Evolutionary conservation across 2,888 invertebrate genomes (phyloP).

Genomic region (Scelioninae gen. 2): DNA sequence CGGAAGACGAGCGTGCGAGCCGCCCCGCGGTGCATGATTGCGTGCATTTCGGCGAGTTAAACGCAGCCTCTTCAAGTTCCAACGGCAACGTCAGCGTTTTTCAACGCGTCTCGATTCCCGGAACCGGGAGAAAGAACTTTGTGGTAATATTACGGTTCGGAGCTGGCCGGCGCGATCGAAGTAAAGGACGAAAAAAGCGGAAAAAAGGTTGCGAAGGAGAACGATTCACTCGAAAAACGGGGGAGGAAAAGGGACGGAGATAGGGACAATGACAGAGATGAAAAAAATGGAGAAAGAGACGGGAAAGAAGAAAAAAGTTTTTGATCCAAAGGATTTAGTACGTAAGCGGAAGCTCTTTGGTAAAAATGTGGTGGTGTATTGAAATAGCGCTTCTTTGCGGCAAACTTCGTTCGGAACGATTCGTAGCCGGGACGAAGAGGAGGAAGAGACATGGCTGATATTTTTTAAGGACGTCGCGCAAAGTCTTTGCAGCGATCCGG

Average conservation of each 20-base stretch:
- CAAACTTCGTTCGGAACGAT: slow-evolving; percentile 36
- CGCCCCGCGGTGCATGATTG: slow-evolving; percentile 57
- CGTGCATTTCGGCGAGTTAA: slow-evolving; percentile 58
- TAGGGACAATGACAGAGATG: slow-evolving; percentile 14
- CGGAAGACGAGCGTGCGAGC: slow-evolving; percentile 37
- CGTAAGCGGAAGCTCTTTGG: slow-evolving; percentile 51
- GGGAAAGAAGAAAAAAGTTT: slow-evolving; percentile 9
- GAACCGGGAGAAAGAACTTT: slow-evolving; percentile 47
- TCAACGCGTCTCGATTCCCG: slow-evolving; percentile 38
- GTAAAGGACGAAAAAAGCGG: slow-evolving; percentile 5
- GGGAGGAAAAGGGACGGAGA: background rate
- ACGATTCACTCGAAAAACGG: too few species aligned
- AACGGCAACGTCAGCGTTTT: slow-evolving; percentile 61
- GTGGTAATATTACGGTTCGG: slow-evolving; percentile 57
- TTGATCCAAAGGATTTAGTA: slow-evolving; percentile 54
- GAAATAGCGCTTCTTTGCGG: slow-evolving; percentile 47
- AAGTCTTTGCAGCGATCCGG: slow-evolving; percentile 31
- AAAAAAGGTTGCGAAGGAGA: too few species aligned
- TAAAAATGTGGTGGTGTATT: slow-evolving; percentile 44
- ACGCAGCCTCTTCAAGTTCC: slow-evolving; percentile 55
- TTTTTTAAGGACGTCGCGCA: slow-evolving; percentile 37
- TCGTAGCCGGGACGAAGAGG: slow-evolving; percentile 28
- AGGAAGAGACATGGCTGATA: too few species aligned
- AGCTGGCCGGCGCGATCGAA: slow-evolving; percentile 38
- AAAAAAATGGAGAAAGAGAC: background rate